These are phyloP conservation scores for Montipora capricornis DNA, from an alignment of 64 coral and sea anemone species.

Conservation along the genomic window DNA sequence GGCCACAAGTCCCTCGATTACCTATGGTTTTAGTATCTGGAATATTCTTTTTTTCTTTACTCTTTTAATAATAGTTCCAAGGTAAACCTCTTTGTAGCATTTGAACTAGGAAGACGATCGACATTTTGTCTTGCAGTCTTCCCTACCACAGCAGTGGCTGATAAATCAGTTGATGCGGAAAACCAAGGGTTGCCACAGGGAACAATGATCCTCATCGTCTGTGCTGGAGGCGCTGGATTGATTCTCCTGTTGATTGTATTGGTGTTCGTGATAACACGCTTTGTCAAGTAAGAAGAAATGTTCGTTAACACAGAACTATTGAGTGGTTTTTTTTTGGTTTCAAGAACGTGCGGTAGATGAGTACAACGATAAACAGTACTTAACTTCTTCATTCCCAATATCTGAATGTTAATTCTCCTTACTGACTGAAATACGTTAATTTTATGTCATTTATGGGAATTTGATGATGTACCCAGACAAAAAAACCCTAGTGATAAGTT, in stretches of 20 bases:
- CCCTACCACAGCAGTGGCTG: not conserved
- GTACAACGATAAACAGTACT: too few species aligned
- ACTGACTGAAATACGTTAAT: too few species aligned
- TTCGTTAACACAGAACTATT: not conserved
- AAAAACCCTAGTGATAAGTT: too few species aligned
- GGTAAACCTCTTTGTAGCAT: not conserved
- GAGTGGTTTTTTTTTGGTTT: not conserved
- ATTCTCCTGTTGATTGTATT: slow-evolving; percentile 67
- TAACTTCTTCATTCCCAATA: too few species aligned
- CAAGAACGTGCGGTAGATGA: too few species aligned
- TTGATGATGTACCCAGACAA: too few species aligned
- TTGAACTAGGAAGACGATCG: not conserved
- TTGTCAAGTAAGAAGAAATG: slow-evolving; percentile 5
- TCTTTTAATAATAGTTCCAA: not conserved
- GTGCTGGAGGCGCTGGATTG: slow-evolving; percentile 70
- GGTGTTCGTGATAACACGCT: slow-evolving; percentile 77
- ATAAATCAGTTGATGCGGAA: not conserved
- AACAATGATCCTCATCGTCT: slow-evolving; percentile 73
- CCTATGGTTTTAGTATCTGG: too few species aligned
- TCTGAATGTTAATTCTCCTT: too few species aligned
- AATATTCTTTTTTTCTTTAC: not conserved
- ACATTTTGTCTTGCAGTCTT: not conserved
- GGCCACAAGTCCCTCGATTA: too few species aligned
- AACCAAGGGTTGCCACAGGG: slow-evolving; percentile 43
- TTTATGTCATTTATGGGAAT: too few species aligned